Conservation (phyloP, 2,113 vertebrate genomes). For the Myanophis thanlyinensis region DNA sequence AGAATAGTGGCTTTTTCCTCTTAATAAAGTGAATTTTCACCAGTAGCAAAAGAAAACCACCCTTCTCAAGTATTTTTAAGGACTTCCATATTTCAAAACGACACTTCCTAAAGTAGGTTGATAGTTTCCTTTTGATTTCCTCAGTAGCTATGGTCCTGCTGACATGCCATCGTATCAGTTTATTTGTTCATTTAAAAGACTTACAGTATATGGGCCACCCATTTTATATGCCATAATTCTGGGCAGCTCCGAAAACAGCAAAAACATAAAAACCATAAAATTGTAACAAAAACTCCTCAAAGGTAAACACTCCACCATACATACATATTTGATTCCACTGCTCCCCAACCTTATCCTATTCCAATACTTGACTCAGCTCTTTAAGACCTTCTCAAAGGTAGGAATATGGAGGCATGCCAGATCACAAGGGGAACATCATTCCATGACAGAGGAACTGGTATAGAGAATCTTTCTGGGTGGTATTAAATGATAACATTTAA, state of each 20-base stretch:
- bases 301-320: not conserved
- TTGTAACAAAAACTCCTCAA: not conserved
- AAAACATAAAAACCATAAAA: not conserved
- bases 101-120: not conserved
- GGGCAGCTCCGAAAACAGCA: not conserved
- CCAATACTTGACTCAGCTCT: not conserved
- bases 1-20: not conserved
- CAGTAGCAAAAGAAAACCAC: not conserved
- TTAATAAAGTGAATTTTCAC: not conserved
- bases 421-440: not conserved
- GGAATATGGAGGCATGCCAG: not conserved
- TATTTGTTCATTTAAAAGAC: not conserved
- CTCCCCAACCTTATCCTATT: not conserved
- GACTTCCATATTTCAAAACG: not conserved
- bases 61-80: not conserved
- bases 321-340: not conserved
- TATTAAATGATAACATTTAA: not conserved
- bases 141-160: not conserved
- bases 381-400: not conserved
- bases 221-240: not conserved
- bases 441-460: not conserved
- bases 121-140: not conserved
- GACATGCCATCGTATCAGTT: not conserved
- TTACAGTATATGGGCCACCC: not conserved
- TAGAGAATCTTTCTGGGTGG: not conserved